These are phyloP conservation scores for Dysidea cf. avara DNA, from an alignment of 37 sponge, comb jelly and placozoan genomes.

Conservation along the genomic window DNA sequence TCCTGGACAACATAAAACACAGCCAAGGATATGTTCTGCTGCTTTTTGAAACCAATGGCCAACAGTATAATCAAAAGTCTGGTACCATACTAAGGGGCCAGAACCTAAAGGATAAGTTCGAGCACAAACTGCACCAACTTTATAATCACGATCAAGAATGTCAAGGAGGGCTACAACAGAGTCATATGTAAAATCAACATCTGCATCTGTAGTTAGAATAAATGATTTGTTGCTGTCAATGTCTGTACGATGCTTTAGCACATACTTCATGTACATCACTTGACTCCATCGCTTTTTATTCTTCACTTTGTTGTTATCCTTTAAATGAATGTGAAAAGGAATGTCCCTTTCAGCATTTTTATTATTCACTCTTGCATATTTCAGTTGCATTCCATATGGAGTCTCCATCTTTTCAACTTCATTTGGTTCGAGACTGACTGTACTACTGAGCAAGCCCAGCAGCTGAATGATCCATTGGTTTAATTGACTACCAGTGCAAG, in stretches of 20 bases:
- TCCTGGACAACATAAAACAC: constrained; percentile 89
- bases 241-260: constrained; percentile 58
- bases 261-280: constrained; percentile 96
- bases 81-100: constrained; percentile 89
- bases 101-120: constrained; percentile 84
- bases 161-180: too few species aligned
- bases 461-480: constrained; percentile 69
- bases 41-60: too few species aligned
- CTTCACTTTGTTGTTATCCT: too few species aligned
- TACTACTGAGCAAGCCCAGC: constrained; percentile 62
- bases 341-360: too few species aligned
- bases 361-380: too few species aligned
- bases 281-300: too few species aligned
- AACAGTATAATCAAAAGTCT: constrained; percentile 85
- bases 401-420: constrained; percentile 49
- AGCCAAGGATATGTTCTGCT: constrained; percentile 87
- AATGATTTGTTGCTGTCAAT: too few species aligned
- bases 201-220: too few species aligned
- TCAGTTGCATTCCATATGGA: constrained; percentile 71
- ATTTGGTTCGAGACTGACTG: constrained; percentile 37
- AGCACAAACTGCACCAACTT: constrained; percentile 84
- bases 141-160: constrained; percentile 56
- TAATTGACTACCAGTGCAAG: constrained; percentile 62
- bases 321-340: constrained; percentile 69
- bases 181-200: constrained; percentile 79